A percentile compares a stretch with the other conserved stretches of the same genome.
Evolutionary conservation across 2,797 vertebrate genomes (phyloP).

Genomic region (Micromesistius poutassou): DNA sequence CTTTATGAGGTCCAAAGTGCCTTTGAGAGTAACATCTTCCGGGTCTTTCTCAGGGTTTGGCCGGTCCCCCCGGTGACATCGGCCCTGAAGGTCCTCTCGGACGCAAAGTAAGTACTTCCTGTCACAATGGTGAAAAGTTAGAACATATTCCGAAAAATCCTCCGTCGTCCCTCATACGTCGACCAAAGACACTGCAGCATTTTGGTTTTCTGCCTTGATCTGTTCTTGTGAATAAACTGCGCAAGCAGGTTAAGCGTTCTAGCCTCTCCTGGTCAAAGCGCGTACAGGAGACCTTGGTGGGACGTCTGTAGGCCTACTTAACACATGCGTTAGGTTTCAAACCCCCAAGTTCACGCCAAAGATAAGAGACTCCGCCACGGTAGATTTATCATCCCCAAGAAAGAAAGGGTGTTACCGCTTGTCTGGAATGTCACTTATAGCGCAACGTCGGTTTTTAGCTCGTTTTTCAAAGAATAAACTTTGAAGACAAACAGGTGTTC

Average conservation of each 20-base stretch:
- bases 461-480: background rate
- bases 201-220: background rate
- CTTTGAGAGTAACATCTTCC: background rate
- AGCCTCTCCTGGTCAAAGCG: background rate
- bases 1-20: background rate
- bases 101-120: conserved; percentile 76
- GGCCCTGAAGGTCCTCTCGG: conserved; percentile 81
- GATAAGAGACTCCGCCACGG: background rate
- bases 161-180: too few relatives aligned
- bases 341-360: background rate
- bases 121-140: background rate
- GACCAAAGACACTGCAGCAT: background rate
- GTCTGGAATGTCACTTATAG: background rate
- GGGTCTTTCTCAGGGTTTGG: conserved; percentile 68
- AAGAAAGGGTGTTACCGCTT: background rate
- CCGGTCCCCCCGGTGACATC: conserved; percentile 78
- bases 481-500: conserved; percentile 1
- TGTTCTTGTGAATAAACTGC: background rate
- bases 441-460: background rate
- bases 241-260: background rate
- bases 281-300: background rate
- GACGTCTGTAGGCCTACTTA: background rate
- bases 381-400: background rate
- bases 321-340: background rate
- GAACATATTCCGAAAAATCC: background rate